Evolutionary conservation across 2,113 vertebrate genomes (phyloP).

Genomic region (Corythaixoides concolor): DNA sequence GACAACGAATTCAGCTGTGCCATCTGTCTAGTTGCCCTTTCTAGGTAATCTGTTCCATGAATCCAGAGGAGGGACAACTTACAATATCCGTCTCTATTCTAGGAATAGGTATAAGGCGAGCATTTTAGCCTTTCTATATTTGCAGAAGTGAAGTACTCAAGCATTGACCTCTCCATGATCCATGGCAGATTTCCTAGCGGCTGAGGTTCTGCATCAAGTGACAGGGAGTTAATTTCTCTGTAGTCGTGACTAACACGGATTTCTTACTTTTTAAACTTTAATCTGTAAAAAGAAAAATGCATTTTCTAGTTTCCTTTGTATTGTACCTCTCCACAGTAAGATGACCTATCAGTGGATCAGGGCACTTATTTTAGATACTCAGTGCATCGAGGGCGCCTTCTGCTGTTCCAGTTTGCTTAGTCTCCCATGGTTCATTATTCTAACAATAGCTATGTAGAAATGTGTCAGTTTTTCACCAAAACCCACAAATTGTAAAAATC

Average conservation of each 20-base stretch:
- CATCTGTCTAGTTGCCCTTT: constrained; percentile 56
- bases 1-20: constrained; percentile 34
- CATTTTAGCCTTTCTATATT: constrained; percentile 76
- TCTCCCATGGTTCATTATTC: constrained; percentile 17
- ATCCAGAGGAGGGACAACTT: constrained; percentile 74
- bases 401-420: constrained; percentile 40
- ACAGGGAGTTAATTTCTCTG: constrained; percentile 51
- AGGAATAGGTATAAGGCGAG: constrained; percentile 79
- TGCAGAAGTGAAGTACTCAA: constrained; percentile 48
- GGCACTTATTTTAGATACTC: constrained; percentile 26
- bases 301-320: constrained; percentile 63
- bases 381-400: background rate
- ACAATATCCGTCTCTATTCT: constrained; percentile 78
- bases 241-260: constrained; percentile 17
- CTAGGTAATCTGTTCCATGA: constrained; percentile 63
- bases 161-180: constrained; percentile 56
- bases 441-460: constrained; percentile 8
- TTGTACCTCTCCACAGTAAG: constrained; percentile 45
- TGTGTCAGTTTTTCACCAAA: background rate
- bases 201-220: constrained; percentile 43
- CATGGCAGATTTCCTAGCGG: constrained; percentile 30
- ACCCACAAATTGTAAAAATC: constrained; percentile 4
- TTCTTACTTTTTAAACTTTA: constrained; percentile 63
- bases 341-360: constrained; percentile 14
- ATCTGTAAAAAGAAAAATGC: constrained; percentile 10